phyloP scores from a whole-genome alignment of 2,797 vertebrate species.

The Protonibea diacanthus region DNA sequence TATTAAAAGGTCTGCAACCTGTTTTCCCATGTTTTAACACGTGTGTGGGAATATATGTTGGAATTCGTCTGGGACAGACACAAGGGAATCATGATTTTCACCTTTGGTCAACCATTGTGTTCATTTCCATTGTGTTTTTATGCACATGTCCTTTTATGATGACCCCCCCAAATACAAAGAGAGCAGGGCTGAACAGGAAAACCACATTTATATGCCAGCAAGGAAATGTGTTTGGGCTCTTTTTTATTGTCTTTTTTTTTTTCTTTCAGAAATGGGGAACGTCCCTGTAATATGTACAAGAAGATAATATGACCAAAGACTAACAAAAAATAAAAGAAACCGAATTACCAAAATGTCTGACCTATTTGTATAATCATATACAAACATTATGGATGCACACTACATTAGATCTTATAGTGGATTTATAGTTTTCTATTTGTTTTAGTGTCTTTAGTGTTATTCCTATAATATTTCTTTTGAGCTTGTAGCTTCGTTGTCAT shows the following conservation, averaged over 20 bases:
- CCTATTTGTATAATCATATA: neutral
- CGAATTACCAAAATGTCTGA: neutral
- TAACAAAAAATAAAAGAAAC: neutral
- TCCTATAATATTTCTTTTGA: neutral
- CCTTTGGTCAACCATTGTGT: slow-evolving; percentile 79
- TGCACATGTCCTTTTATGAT: slow-evolving; percentile 75
- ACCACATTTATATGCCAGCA: slow-evolving; percentile 78
- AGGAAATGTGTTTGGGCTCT: slow-evolving; percentile 73
- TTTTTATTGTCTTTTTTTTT: slow-evolving; percentile 5
- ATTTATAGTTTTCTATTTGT: neutral
- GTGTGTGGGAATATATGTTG: slow-evolving; percentile 72
- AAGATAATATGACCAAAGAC: neutral
- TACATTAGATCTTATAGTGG: neutral
- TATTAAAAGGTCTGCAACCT: slow-evolving; percentile 2
- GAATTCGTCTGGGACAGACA: slow-evolving; percentile 63
- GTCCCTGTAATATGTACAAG: neutral
- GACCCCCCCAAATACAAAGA: slow-evolving; percentile 79
- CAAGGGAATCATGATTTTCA: slow-evolving; percentile 72
- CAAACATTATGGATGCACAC: slow-evolving; percentile 1
- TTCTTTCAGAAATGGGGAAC: slow-evolving; percentile 3
- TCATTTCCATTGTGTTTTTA: slow-evolving; percentile 84
- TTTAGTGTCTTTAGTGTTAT: neutral
- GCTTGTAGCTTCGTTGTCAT: neutral
- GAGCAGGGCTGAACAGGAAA: slow-evolving; percentile 81
- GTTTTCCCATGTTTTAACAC: slow-evolving; percentile 46